These are phyloP conservation scores for Numenius arquata DNA, from an alignment of 2,113 vertebrate species.

Conservation along the genomic window DNA sequence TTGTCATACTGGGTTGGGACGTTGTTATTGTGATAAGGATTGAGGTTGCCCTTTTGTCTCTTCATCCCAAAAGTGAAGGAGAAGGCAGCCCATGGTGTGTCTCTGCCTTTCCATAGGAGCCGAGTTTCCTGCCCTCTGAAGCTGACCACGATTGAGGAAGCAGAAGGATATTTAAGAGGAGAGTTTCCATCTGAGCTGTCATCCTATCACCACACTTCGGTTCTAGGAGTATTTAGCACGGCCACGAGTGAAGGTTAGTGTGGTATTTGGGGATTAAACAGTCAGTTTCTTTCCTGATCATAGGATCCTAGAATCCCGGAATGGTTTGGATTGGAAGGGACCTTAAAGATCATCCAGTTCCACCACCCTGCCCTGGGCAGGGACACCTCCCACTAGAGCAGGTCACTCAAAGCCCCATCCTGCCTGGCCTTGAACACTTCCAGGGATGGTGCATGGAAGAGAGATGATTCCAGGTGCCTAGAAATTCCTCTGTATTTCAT, in stretches of 20 bases:
- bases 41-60: neutral
- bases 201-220: slow-evolving; percentile 43
- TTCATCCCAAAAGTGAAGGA: neutral
- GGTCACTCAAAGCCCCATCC: neutral
- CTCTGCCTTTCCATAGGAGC: slow-evolving; percentile 61
- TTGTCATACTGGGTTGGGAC: neutral
- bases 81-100: neutral
- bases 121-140: slow-evolving; percentile 67
- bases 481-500: neutral
- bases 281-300: neutral
- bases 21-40: neutral
- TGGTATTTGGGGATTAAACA: neutral
- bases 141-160: slow-evolving; percentile 78
- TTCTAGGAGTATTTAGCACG: slow-evolving; percentile 82
- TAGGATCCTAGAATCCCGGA: neutral
- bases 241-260: slow-evolving; percentile 73
- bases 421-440: neutral
- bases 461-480: neutral
- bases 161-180: slow-evolving; percentile 81
- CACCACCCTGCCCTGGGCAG: neutral
- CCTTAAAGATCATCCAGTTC: neutral
- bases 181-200: slow-evolving; percentile 64
- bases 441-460: neutral
- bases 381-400: neutral
- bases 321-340: neutral